Evolutionary conservation across 2,888 invertebrate genomes (phyloP).

Genomic region (Drosophila monieri): DNA sequence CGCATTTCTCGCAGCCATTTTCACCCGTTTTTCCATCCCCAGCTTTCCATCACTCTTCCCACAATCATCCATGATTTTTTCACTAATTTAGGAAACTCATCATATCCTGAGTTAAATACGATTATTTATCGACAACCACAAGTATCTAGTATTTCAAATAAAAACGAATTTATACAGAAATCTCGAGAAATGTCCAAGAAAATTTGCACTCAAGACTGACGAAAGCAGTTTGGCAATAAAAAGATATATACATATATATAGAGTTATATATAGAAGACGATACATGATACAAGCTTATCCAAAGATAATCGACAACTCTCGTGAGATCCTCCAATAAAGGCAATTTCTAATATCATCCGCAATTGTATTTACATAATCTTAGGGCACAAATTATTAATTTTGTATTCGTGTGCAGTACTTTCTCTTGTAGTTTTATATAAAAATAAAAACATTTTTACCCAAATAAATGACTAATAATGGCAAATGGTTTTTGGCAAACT

Average conservation of each 20-base stretch:
- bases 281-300: slow-evolving; percentile 46
- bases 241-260: slow-evolving; percentile 49
- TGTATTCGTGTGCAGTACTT: slow-evolving; percentile 64
- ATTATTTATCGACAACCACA: slow-evolving; percentile 61
- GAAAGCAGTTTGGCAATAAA: slow-evolving; percentile 63
- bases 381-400: slow-evolving; percentile 47
- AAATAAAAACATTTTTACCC: slow-evolving; percentile 30
- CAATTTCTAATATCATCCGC: slow-evolving; percentile 38
- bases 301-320: slow-evolving; percentile 43
- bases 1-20: slow-evolving; percentile 79
- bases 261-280: slow-evolving; percentile 11
- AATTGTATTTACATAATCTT: slow-evolving; percentile 42
- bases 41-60: slow-evolving; percentile 8
- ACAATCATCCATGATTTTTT: slow-evolving; percentile 19
- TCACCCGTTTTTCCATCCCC: slow-evolving; percentile 28
- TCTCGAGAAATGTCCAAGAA: slow-evolving; percentile 48
- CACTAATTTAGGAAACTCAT: slow-evolving; percentile 50
- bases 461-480: slow-evolving; percentile 45
- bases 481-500: slow-evolving; percentile 30
- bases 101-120: slow-evolving; percentile 33
- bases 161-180: slow-evolving; percentile 36
- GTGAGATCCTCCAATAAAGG: slow-evolving; percentile 19
- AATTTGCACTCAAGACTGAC: slow-evolving; percentile 64
- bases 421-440: slow-evolving; percentile 57
- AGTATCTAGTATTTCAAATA: slow-evolving; percentile 40